These are phyloP conservation scores for Gavia stellata DNA, from an alignment of 2,113 vertebrate genomes.

Conservation along the genomic window DNA sequence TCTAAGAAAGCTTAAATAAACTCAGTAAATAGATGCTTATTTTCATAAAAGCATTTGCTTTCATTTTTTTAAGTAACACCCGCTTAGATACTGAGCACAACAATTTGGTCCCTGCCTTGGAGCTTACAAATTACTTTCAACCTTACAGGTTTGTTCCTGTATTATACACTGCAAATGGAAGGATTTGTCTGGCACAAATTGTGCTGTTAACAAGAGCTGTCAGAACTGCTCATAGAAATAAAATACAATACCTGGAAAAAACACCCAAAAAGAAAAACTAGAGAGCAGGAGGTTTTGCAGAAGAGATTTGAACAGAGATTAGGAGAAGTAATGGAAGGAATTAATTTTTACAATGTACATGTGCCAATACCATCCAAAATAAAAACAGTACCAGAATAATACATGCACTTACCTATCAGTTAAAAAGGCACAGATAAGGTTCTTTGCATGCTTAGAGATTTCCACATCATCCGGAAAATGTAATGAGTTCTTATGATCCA, in stretches of 20 bases:
- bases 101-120: background rate
- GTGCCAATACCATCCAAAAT: background rate
- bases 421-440: conserved; percentile 97
- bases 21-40: background rate
- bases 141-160: background rate
- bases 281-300: background rate
- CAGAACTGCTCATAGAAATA: background rate
- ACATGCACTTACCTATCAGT: conserved; percentile 85
- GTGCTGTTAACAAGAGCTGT: background rate
- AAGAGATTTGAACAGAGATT: background rate
- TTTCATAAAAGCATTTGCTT: background rate
- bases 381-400: background rate
- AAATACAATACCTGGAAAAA: conserved; percentile 2
- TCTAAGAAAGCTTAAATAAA: background rate
- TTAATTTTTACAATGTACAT: background rate
- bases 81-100: background rate
- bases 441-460: conserved; percentile 96
- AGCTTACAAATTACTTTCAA: background rate
- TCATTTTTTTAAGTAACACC: background rate
- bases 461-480: conserved; percentile 97
- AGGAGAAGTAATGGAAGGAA: background rate
- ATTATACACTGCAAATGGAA: background rate
- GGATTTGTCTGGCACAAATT: background rate
- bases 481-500: conserved; percentile 98
- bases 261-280: background rate